A percentile compares a stretch with the other conserved stretches of the same genome.
These are phyloP conservation scores for Hyles euphorbiae DNA, from an alignment of 1,140 invertebrate genomes.

Conservation along the genomic window DNA sequence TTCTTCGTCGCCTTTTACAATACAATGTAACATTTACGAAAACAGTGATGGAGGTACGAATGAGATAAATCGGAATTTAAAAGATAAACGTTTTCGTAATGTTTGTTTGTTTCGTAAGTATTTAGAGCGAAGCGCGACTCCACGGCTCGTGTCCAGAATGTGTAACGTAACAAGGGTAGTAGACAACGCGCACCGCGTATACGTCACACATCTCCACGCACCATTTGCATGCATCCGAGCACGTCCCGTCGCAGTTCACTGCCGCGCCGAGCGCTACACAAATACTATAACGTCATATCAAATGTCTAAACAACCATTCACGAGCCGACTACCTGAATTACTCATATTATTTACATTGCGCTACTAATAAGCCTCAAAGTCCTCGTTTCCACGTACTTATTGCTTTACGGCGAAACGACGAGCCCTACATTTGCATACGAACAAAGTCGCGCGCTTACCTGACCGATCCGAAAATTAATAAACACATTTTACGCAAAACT, in stretches of 20 bases:
- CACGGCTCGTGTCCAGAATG: conserved; percentile 19
- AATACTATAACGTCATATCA: conserved; percentile 72
- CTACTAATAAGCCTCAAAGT: not conserved
- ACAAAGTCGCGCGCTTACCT: not conserved
- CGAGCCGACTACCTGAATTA: not conserved
- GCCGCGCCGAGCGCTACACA: conserved; percentile 45
- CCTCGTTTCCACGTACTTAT: too few relatives aligned
- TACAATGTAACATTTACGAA: not conserved
- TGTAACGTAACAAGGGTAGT: conserved; percentile 48
- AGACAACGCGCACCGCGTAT: conserved; percentile 34
- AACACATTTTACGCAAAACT: conserved; percentile 12
- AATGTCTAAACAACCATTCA: conserved; percentile 23
- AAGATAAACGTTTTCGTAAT: conserved; percentile 3
- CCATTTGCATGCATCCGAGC: conserved; percentile 67
- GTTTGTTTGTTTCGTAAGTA: too few relatives aligned
- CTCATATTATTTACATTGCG: not conserved
- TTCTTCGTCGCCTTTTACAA: not conserved
- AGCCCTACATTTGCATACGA: conserved; percentile 2
- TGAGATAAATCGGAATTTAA: not conserved
- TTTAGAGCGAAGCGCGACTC: conserved; percentile 23
- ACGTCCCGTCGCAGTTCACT: conserved; percentile 50
- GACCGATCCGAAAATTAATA: not conserved
- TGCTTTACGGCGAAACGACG: not conserved
- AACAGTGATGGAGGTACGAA: not conserved
- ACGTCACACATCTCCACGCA: conserved; percentile 69